These are phyloP conservation scores for Cataglyphis altisquamis DNA, from an alignment of 2,888 invertebrate genomes.

Conservation along the genomic window DNA sequence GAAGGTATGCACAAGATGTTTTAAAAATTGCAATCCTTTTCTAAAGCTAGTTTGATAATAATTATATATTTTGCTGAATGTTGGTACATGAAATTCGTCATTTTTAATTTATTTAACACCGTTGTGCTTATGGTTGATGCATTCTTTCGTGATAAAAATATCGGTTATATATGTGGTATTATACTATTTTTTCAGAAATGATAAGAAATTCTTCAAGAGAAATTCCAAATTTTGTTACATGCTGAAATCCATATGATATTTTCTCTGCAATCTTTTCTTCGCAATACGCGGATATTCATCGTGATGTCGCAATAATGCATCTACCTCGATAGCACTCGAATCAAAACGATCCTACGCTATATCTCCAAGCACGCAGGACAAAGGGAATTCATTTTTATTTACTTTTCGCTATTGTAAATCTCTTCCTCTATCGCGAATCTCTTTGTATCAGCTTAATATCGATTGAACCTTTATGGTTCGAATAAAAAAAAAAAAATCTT, in stretches of 20 bases:
- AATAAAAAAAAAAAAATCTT: neutral
- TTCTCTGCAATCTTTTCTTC: neutral
- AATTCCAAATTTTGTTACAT: neutral
- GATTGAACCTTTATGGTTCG: neutral
- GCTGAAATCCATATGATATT: conserved; percentile 19
- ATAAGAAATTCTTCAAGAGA: neutral
- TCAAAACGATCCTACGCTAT: neutral
- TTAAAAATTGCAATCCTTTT: neutral
- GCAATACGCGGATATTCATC: neutral
- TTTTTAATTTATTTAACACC: neutral
- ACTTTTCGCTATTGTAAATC: conserved; percentile 3
- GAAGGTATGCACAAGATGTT: neutral
- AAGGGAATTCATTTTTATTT: conserved; percentile 33
- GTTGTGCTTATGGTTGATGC: neutral
- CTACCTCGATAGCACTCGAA: neutral
- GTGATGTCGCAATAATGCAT: conserved; percentile 19
- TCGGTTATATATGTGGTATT: neutral
- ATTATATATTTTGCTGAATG: neutral
- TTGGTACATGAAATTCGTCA: neutral
- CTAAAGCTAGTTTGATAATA: neutral
- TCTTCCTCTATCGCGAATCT: neutral
- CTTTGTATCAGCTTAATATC: neutral
- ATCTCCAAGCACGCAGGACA: neutral
- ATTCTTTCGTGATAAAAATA: neutral
- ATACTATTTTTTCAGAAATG: neutral